Conservation (phyloP, 2,797 vertebrate genomes). For the Periparus ater region DNA sequence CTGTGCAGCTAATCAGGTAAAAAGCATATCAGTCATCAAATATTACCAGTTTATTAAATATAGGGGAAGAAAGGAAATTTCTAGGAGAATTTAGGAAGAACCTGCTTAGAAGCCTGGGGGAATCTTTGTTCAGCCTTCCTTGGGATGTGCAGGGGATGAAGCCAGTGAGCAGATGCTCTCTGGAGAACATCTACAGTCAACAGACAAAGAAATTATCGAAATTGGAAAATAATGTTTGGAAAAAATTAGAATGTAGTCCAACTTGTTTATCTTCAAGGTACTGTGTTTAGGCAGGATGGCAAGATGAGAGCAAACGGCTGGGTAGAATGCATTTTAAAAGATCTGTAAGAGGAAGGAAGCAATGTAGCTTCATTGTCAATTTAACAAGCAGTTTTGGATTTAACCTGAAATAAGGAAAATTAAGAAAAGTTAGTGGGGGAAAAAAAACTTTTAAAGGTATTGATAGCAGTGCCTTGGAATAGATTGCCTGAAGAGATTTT, state of each 20-base stretch:
- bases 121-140: background rate
- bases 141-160: background rate
- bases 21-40: background rate
- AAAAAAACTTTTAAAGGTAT: background rate
- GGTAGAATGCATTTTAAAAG: background rate
- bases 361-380: background rate
- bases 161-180: background rate
- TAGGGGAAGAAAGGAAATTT: background rate
- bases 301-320: background rate
- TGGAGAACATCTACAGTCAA: background rate
- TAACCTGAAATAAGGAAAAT: background rate
- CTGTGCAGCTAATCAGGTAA: background rate
- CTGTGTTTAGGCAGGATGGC: background rate
- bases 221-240: background rate
- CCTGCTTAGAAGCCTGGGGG: background rate
- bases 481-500: background rate
- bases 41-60: background rate
- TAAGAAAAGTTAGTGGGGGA: background rate
- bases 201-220: background rate
- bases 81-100: background rate
- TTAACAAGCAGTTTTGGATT: background rate
- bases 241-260: background rate
- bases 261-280: background rate
- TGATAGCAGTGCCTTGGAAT: background rate
- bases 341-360: background rate